Conservation (phyloP, 2,113 vertebrate genomes). For the Uria lomvia region DNA sequence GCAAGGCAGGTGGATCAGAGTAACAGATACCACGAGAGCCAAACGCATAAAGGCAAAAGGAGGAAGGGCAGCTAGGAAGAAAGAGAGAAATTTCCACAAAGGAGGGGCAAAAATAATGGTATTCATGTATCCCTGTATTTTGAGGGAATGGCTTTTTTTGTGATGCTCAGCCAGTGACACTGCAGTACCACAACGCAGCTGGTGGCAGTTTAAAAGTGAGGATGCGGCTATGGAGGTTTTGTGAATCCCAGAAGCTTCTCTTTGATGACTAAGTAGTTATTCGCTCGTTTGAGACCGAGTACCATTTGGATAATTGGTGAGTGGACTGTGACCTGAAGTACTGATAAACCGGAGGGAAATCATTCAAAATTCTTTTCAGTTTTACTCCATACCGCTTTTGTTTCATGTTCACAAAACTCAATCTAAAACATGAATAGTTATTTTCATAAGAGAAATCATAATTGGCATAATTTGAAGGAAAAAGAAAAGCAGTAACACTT, state of each 20-base stretch:
- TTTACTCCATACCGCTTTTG: constrained; percentile 39
- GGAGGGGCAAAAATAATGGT: fast-evolving
- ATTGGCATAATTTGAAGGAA: constrained; percentile 34
- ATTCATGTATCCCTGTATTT: background rate
- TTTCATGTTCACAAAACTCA: constrained; percentile 48
- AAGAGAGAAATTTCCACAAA: background rate
- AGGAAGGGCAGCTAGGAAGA: background rate
- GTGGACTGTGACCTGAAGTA: constrained; percentile 44
- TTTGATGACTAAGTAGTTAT: constrained; percentile 50
- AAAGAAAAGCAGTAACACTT: background rate
- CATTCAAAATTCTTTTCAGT: constrained; percentile 31
- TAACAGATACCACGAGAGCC: background rate
- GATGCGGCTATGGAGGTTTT: background rate
- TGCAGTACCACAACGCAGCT: background rate
- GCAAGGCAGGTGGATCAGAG: background rate
- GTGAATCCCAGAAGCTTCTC: background rate
- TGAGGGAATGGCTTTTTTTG: background rate
- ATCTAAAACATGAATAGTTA: constrained; percentile 26
- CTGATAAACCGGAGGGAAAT: constrained; percentile 42
- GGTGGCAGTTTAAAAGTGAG: background rate
- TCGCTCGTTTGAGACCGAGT: background rate
- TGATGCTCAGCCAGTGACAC: background rate
- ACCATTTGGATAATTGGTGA: constrained; percentile 44
- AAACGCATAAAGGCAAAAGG: background rate
- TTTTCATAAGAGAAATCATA: constrained; percentile 35